Percentiles rank a stretch among this genome's conserved stretches.
Evolutionary conservation across 2,888 invertebrate species (phyloP).

Genomic region (Hyles lineata): DNA sequence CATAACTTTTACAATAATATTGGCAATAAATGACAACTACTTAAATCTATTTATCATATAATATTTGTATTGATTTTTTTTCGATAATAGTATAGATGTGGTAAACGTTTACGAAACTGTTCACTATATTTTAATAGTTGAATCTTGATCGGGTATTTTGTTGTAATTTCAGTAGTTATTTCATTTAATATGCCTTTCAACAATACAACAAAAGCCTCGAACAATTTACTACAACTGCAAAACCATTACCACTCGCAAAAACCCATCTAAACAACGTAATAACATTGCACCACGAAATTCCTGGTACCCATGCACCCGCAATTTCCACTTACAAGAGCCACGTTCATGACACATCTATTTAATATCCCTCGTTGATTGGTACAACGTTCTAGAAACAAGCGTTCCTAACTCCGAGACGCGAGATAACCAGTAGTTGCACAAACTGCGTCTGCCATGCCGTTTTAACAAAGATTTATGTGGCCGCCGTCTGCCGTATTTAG

Average conservation of each 20-base stretch:
- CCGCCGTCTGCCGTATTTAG: conserved; percentile 42
- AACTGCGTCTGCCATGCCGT: conserved; percentile 49
- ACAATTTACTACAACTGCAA: neutral
- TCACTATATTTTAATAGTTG: too few species aligned
- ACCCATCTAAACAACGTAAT: neutral
- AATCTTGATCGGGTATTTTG: too few species aligned
- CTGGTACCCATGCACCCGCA: neutral
- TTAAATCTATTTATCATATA: too few species aligned
- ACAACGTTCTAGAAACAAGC: neutral
- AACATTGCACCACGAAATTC: neutral
- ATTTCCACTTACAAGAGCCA: conserved; percentile 3
- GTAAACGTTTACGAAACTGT: too few species aligned
- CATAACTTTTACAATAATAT: too few species aligned
- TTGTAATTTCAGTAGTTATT: too few species aligned
- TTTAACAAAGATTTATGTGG: conserved; percentile 66
- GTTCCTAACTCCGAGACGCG: conserved; percentile 3
- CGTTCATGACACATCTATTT: conserved; percentile 6
- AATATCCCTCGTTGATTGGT: neutral
- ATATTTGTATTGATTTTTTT: too few species aligned
- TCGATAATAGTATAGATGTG: too few species aligned
- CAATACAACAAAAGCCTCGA: too few species aligned
- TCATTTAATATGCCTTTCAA: too few species aligned
- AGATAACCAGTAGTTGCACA: conserved; percentile 51
- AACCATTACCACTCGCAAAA: neutral
- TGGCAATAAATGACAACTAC: too few species aligned